Base-by-base conservation (phyloP, 2,888 invertebrate species). In the Anoplius nigerrimus region DNA sequence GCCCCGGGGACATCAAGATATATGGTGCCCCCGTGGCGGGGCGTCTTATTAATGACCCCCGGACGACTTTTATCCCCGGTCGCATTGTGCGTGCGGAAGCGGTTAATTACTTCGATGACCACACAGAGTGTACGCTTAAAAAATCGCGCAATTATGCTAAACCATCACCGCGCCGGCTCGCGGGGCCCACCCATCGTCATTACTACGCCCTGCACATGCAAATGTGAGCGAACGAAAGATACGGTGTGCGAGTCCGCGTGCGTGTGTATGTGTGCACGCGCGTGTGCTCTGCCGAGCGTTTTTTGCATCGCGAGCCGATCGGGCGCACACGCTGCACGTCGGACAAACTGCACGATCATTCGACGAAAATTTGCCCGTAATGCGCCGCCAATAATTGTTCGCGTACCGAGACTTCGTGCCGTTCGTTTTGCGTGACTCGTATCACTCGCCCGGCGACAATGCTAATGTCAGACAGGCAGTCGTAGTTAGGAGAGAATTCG, bases 81-180 rank as follows among this genome's bases (percentile, higher is more conserved):
- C 24, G 62, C 56, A 66, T 62, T 62, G 66, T 66, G 34, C n/a
- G 22, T 21, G n/a, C 56, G 21, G 58, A 52, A 55, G 22, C 65
- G 57, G 65, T 75, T 72, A 73, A 73, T 79, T 76, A 71, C 70
- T 51, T 64, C 24, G 66, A 59, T 62, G 78, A 62, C 69, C 77
- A 70, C 71, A 70, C 78, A 70, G 34, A 60, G 55, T 34, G 73
- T 8, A 2, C 58, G 45, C 48, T 43, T 71, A 74, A 82, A 82
- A 81, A 80, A 81, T 80, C 69, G 57, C 22, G 71, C 71, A 78
- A 81, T 77, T 79, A 80, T 68, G 79, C 74, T 71, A 79, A 77
- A 79, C 71, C 74, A 65, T 71, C 53, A 62, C n/a, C n/a, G 63
- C 67, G 46, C 54, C n/a, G 48, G 54, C 21, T n/a, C 51, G 34